These are phyloP conservation scores for Ptychodera flava DNA, from an alignment of 35 echinoderm and acorn worm species.

Conservation along the genomic window DNA sequence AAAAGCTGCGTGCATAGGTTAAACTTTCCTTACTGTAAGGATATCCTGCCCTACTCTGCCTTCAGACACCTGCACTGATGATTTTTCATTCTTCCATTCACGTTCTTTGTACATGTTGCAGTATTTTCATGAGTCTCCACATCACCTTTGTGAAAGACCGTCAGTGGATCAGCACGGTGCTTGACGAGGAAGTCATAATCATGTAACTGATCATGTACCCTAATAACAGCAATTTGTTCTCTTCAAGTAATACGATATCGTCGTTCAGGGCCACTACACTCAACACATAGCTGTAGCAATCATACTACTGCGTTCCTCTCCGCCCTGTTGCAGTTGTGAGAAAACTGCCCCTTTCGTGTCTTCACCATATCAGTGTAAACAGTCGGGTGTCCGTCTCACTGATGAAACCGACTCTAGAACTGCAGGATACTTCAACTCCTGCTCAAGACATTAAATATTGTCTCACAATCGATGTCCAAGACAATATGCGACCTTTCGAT, in stretches of 20 bases:
- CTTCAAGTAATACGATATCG: slow-evolving; percentile 38
- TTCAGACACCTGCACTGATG: neutral
- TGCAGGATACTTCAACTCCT: neutral
- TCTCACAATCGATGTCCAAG: slow-evolving; percentile 32
- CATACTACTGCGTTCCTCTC: slow-evolving; percentile 44
- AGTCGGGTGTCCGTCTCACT: slow-evolving; percentile 22
- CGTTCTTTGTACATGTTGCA: neutral
- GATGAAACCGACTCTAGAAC: slow-evolving; percentile 23
- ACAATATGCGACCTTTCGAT: slow-evolving; percentile 13
- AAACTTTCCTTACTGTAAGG: neutral
- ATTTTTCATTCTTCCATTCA: neutral
- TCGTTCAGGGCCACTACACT: slow-evolving; percentile 10
- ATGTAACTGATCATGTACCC: slow-evolving; percentile 39
- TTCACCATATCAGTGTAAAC: slow-evolving; percentile 42
- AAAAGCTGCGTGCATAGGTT: neutral
- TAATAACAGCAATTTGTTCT: slow-evolving; percentile 49
- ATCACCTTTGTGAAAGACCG: slow-evolving; percentile 7
- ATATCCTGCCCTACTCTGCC: neutral
- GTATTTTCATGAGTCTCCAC: neutral
- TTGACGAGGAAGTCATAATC: slow-evolving; percentile 20
- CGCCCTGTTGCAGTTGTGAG: slow-evolving; percentile 49
- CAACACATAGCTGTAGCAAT: slow-evolving; percentile 50
- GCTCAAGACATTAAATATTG: neutral
- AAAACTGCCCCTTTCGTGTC: slow-evolving; percentile 53
- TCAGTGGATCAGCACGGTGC: slow-evolving; percentile 30